Base-by-base conservation (phyloP, 2,797 vertebrate genomes). In the Mastacembelus armatus region DNA sequence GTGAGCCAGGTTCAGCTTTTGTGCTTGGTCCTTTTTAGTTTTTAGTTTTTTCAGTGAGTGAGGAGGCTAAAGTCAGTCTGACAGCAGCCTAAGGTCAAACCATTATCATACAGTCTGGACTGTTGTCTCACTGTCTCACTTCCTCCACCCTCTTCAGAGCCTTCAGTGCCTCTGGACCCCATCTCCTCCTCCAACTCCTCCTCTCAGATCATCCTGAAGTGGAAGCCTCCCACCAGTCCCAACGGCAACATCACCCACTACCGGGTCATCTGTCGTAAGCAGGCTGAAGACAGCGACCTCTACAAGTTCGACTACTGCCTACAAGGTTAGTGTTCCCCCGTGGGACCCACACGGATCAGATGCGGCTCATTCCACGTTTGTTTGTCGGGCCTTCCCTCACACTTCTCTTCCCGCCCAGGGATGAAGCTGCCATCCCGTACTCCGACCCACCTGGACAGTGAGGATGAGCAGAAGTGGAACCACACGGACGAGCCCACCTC, bases 171-270 rank as follows among this genome's bases (percentile, higher is more conserved):
- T 0, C 90, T 97, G 66, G 98, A 99, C 80, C 96, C 97, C 0
- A 95, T 96, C 52, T 97, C 97, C 0, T 95, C 95, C 35, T 98
- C 98, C 51, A 98, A 97, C 85, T 96, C 97, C 8, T 97, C 98
- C 0, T 97, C 97, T 42, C 95, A 98, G 92, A 98, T 99, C 77
- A 95, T 95, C 60, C 82, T 99, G 67, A 99, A 98, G 88, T 99
- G 98, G 98, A 98, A 98, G 54, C 94, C 96, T 0, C 98, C 98
- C 43, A 94, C 95, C 0, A 96, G 96, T 73, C 96, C 97, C 76
- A 99, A 99, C 0, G 98, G 98, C 14, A 99, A 99, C 91, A 96
- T 98, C 92, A 98, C 96, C 0, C 96, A 99, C 91, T 99, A 99
- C 89, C 85, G 95, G 74, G 95, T 99, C 35, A 94, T 90, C 86